Conservation (phyloP, 2,797 vertebrate genomes). For the Esox masquinongy region DNA sequence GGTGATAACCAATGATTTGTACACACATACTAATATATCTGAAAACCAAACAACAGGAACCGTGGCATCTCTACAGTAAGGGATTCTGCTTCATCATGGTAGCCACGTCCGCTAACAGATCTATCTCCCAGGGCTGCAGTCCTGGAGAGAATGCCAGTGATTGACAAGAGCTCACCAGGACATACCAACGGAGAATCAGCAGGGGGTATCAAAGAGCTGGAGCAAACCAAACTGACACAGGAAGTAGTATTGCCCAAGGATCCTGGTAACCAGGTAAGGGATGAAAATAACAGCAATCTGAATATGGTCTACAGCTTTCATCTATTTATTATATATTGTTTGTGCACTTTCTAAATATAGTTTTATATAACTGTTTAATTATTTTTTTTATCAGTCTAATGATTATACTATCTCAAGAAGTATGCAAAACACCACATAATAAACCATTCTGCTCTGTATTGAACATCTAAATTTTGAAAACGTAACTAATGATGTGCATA, state of each 20-base stretch:
- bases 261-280: slow-evolving; percentile 66
- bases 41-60: too few species aligned
- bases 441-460: too few species aligned
- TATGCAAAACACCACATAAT: too few species aligned
- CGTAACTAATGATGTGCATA: too few species aligned
- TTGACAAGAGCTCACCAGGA: slow-evolving; percentile 71
- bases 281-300: neutral
- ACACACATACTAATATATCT: too few species aligned
- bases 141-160: slow-evolving; percentile 88
- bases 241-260: slow-evolving; percentile 44
- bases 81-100: neutral
- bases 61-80: neutral
- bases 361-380: too few species aligned
- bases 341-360: neutral
- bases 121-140: slow-evolving; percentile 78
- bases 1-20: too few species aligned
- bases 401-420: too few species aligned
- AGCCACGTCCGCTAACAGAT: neutral
- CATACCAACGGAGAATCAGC: slow-evolving; percentile 65
- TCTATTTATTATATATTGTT: neutral
- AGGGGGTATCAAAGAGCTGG: slow-evolving; percentile 57
- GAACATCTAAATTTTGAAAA: too few species aligned
- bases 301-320: neutral
- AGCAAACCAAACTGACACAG: slow-evolving; percentile 50
- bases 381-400: too few species aligned